Evolutionary conservation across 2,113 vertebrate genomes (phyloP), one percentile per base, ranked within the genome.

Genomic region (Pseudois nayaur): DNA sequence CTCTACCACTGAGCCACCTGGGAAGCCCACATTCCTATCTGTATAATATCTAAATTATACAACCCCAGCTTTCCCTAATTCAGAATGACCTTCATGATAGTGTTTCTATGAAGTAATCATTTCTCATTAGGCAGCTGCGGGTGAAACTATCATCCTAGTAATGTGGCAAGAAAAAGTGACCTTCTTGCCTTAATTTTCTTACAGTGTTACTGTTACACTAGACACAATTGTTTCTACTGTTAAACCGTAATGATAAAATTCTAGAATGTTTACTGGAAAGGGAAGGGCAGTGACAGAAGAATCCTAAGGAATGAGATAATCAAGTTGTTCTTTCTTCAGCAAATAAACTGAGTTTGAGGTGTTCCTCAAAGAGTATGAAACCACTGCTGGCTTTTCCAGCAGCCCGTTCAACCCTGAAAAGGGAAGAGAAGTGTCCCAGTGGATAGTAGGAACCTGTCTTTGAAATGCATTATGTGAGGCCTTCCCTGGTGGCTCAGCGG

Each of bases 101-200:
- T 48, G 31, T 79, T 91, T 85, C 94, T 94, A 52, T 1, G 4
- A 94, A 95, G 92, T 57, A 71, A 87, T 59, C 50, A 17, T 82
- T 64, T 87, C 78, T 93, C 36, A 27, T 17, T 19, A 92, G 16
- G 64, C 2, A 78, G 64, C 85, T 92, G 6, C 4, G 76, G 36
- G 23, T 40, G 45, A 87, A 93, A 78, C 36, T 81, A 79, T 71
- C 64, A 59, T 17, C 45, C 74, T 74, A 31, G 50, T n/a, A 55
- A 81, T 1, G 36, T 19, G 64, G 31, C 95, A 57, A 40, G 67
- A 96, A 59, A 98, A 97, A 82, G 89, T 71, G 88, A 94, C 43
- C 62, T 96, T 85, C 82, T 79, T 45, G 29, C 33, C 79, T 79
- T 57, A 92, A 91, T 64, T 50, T 50, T 52, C 78, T 52, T 85